These are phyloP conservation scores for Ypsolopha sequella DNA, from an alignment of 2,888 invertebrate species.

Conservation along the genomic window DNA sequence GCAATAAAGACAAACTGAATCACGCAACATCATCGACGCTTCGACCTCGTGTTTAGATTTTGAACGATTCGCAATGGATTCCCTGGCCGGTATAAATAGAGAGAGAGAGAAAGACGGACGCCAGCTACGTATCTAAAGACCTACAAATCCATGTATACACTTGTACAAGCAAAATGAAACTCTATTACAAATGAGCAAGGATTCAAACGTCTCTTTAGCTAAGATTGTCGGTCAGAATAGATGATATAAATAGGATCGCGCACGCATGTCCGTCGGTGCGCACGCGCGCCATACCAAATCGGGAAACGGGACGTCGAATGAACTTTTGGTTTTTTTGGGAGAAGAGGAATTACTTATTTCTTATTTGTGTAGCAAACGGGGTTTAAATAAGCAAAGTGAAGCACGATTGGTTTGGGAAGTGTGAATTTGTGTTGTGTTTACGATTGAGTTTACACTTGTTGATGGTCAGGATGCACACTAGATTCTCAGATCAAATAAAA, in stretches of 20 bases:
- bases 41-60: conserved; percentile 13
- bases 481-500: too few species aligned
- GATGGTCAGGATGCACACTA: too few species aligned
- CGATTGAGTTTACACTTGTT: too few species aligned
- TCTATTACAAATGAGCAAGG: too few species aligned
- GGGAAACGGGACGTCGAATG: conserved; percentile 35
- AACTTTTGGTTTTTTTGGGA: neutral
- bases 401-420: neutral
- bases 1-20: conserved; percentile 9
- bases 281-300: conserved; percentile 52
- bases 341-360: neutral
- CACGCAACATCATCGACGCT: conserved; percentile 12
- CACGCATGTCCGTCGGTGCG: conserved; percentile 42
- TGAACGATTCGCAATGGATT: conserved; percentile 49
- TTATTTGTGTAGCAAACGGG: too few species aligned
- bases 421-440: neutral
- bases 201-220: too few species aligned
- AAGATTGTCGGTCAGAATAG: too few species aligned
- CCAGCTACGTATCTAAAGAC: conserved; percentile 8
- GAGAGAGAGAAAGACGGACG: conserved; percentile 21
- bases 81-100: conserved; percentile 53
- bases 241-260: conserved; percentile 56
- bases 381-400: neutral
- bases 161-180: too few species aligned
- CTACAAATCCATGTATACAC: too few species aligned